These are phyloP conservation scores for Anoplolepis gracilipes DNA, from an alignment of 1,140 invertebrate genomes.

Conservation along the genomic window DNA sequence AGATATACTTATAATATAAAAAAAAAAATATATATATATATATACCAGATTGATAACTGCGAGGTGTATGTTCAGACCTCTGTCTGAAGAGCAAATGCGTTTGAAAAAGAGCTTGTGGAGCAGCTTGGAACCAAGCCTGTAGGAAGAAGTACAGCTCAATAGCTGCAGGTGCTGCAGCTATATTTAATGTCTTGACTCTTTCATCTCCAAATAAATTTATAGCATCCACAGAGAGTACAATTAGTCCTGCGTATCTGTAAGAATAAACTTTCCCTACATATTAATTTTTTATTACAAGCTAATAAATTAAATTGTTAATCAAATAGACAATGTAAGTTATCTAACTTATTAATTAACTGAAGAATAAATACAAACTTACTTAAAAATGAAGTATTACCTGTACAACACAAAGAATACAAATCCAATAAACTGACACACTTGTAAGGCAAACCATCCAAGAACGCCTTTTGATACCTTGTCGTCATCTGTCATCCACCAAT, in stretches of 20 bases:
- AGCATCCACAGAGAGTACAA: slow-evolving; percentile 91
- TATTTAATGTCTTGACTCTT: slow-evolving; percentile 87
- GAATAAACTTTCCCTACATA: slow-evolving; percentile 20
- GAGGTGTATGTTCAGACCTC: slow-evolving; percentile 62
- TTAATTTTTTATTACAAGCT: background rate
- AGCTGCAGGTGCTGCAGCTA: slow-evolving; percentile 87
- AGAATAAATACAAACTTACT: background rate
- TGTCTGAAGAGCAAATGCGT: slow-evolving; percentile 87
- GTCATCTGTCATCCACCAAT: slow-evolving; percentile 85
- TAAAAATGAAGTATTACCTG: slow-evolving; percentile 85
- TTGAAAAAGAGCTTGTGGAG: slow-evolving; percentile 90
- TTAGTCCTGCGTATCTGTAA: slow-evolving; percentile 88
- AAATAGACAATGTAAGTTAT: background rate
- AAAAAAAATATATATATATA: background rate
- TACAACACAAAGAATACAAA: slow-evolving; percentile 90
- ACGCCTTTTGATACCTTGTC: slow-evolving; percentile 79
- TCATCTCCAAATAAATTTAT: slow-evolving; percentile 87
- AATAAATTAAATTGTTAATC: background rate
- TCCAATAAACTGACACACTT: slow-evolving; percentile 87
- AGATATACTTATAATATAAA: background rate
- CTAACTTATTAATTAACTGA: slow-evolving; percentile 4
- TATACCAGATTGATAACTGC: slow-evolving; percentile 80
- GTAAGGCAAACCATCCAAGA: slow-evolving; percentile 86
- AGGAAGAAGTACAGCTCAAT: slow-evolving; percentile 91
- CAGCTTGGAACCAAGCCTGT: slow-evolving; percentile 91